These are phyloP conservation scores for Rhabditoides inermis DNA, from an alignment of 2,888 invertebrate species.

Conservation along the genomic window DNA sequence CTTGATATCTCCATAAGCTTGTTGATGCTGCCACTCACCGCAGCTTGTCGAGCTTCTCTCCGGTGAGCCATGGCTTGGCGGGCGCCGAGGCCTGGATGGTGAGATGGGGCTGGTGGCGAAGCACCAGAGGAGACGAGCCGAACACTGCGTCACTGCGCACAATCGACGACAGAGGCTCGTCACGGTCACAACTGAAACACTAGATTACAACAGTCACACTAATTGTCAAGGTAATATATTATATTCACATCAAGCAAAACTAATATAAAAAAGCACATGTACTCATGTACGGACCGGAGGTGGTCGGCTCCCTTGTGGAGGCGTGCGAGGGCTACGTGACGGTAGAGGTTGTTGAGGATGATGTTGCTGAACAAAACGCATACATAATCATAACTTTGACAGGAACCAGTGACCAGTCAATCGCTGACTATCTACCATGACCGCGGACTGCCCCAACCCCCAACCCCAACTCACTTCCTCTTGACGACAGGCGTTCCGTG, in stretches of 20 bases:
- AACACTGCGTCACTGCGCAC: constrained; percentile 23
- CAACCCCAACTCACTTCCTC: constrained; percentile 38
- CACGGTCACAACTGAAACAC: constrained; percentile 18
- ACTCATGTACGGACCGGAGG: no score
- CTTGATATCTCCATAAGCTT: no score
- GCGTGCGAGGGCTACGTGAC: constrained; percentile 32
- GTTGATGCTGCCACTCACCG: no score
- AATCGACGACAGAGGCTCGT: constrained; percentile 32
- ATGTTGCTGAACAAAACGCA: constrained; percentile 35
- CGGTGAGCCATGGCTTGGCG: constrained; percentile 22
- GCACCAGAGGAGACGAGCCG: constrained; percentile 29
- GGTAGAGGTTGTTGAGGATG: constrained; percentile 41
- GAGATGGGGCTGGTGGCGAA: constrained; percentile 46
- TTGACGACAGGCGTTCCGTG: constrained; percentile 46
- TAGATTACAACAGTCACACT: not conserved
- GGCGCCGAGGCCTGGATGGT: constrained; percentile 25
- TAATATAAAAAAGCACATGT: no score
- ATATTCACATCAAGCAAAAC: no score
- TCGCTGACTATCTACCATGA: no score
- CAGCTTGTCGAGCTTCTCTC: constrained; percentile 26
- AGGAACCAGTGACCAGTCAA: no score
- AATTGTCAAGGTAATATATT: no score
- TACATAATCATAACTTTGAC: not conserved
- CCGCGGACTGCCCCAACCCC: no score
- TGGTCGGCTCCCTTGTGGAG: constrained; percentile 17